Conservation (phyloP, 2,888 invertebrate species). For the Meiosimyza platycephala region DNA sequence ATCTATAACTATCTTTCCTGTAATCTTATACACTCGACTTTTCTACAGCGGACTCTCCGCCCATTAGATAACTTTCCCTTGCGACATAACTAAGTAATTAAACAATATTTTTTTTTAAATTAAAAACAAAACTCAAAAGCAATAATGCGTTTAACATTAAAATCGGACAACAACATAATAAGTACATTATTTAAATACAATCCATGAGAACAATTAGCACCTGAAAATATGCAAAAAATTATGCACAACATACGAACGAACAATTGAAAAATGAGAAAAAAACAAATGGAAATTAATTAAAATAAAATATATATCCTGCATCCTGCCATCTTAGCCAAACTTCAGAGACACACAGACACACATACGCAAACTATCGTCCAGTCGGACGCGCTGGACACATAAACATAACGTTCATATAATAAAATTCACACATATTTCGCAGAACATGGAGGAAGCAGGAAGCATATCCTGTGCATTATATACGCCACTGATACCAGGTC, state of each 20-base stretch:
- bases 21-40: no score
- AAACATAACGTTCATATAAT: conserved; percentile 63
- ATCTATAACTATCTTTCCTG: no score
- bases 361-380: conserved; percentile 25
- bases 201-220: conserved; percentile 65
- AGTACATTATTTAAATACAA: conserved; percentile 61
- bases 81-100: conserved; percentile 45
- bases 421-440: conserved; percentile 63
- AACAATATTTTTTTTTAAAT: conserved; percentile 57
- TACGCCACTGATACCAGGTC: conserved; percentile 31
- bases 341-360: conserved; percentile 24
- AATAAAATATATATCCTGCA: conserved; percentile 50
- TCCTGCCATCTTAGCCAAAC: conserved; percentile 26
- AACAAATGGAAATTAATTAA: conserved; percentile 48
- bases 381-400: conserved; percentile 54
- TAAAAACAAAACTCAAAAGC: conserved; percentile 56
- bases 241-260: conserved; percentile 48
- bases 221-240: conserved; percentile 66
- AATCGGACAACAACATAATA: conserved; percentile 50
- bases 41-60: no score
- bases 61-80: no score
- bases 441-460: conserved; percentile 54
- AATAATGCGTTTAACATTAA: conserved; percentile 60
- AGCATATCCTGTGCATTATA: conserved; percentile 53
- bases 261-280: conserved; percentile 29